Conservation (phyloP, 1,140 invertebrate species). For the Forficula auricularia region DNA sequence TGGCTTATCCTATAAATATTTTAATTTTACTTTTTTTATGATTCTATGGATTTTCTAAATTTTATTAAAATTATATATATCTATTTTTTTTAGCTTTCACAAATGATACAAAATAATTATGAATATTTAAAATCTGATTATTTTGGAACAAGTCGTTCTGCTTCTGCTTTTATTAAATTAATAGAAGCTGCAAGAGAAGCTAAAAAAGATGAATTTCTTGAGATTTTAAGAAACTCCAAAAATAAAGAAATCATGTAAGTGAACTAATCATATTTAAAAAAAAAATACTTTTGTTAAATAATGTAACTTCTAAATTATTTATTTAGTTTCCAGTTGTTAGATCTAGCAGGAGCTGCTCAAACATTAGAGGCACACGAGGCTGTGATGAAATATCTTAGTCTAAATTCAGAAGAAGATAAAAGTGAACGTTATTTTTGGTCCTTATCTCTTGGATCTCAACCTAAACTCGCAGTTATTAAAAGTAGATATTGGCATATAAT, state of each 20-base stretch:
- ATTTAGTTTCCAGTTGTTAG: conserved; percentile 41
- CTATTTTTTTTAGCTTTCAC: conserved; percentile 25
- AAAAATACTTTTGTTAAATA: too few species aligned
- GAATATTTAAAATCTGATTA: conserved; percentile 30
- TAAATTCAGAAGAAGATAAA: conserved; percentile 33
- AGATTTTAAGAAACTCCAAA: conserved; percentile 36
- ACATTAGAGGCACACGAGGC: conserved; percentile 45
- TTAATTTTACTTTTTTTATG: too few species aligned
- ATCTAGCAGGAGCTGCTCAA: conserved; percentile 49
- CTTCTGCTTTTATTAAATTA: conserved; percentile 41
- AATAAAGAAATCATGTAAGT: conserved; percentile 34
- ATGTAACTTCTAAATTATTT: conserved; percentile 9
- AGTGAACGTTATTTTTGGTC: conserved; percentile 57
- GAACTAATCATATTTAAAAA: too few species aligned
- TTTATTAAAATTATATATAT: conserved; percentile 1
- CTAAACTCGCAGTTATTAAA: conserved; percentile 35
- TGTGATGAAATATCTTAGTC: conserved; percentile 41
- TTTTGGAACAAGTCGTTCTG: conserved; percentile 42
- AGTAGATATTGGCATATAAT: too few species aligned
- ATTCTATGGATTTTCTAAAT: too few species aligned
- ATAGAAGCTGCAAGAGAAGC: conserved; percentile 37
- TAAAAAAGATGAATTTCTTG: conserved; percentile 36
- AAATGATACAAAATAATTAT: conserved; percentile 33
- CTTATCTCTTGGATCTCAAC: conserved; percentile 42
- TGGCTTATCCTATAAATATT: too few species aligned